These are phyloP conservation scores for Cataglyphis cursor DNA, from an alignment of 2,888 invertebrate species.

Conservation along the genomic window DNA sequence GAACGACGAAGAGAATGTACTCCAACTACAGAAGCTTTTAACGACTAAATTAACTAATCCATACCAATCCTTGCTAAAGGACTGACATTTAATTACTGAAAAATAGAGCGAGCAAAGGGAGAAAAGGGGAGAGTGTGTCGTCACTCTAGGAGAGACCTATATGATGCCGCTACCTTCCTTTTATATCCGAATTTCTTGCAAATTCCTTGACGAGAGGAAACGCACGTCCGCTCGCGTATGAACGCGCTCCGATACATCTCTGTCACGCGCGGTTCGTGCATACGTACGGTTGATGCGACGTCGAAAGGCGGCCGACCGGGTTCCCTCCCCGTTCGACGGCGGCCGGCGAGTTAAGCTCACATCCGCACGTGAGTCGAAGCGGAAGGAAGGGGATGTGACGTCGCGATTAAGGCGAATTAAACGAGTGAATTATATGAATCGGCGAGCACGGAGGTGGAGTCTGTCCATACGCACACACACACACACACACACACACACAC, in stretches of 20 bases:
- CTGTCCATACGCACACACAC: not conserved
- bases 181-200: not conserved
- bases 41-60: not conserved
- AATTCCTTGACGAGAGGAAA: not conserved
- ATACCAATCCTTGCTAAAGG: not conserved
- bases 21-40: too few species aligned
- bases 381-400: slow-evolving; percentile 86
- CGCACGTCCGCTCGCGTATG: not conserved
- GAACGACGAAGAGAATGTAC: not conserved
- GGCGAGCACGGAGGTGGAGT: slow-evolving; percentile 50
- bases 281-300: not conserved
- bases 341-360: slow-evolving; percentile 81
- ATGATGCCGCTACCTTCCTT: too few species aligned
- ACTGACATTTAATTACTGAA: not conserved
- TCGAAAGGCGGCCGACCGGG: slow-evolving; percentile 33
- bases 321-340: slow-evolving; percentile 51
- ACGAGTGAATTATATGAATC: slow-evolving; percentile 77
- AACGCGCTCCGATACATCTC: not conserved
- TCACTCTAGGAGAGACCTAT: not conserved
- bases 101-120: not conserved
- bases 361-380: slow-evolving; percentile 85
- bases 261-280: slow-evolving; percentile 32
- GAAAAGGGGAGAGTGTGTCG: not conserved
- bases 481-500: not conserved
- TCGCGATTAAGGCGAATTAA: slow-evolving; percentile 85